Evolutionary conservation across 2,797 vertebrate species (phyloP).

Genomic region (Chloroceryle inda): DNA sequence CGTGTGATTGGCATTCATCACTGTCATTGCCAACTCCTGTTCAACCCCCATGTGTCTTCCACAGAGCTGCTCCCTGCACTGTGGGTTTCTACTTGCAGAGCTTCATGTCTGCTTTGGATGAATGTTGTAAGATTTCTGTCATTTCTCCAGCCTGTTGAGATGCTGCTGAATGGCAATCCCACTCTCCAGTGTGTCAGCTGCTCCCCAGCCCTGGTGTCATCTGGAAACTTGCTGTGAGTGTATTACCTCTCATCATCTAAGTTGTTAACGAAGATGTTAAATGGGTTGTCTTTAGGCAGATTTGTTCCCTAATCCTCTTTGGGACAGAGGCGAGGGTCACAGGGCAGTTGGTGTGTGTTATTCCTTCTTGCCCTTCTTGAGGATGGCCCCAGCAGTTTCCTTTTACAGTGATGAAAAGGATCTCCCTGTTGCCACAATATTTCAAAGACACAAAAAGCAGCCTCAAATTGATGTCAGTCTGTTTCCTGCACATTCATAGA

Average conservation of each 20-base stretch:
- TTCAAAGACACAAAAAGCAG: not conserved
- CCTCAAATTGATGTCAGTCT: not conserved
- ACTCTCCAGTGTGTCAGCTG: not conserved
- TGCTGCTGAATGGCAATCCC: rapidly evolving
- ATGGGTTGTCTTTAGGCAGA: not conserved
- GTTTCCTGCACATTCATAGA: not conserved
- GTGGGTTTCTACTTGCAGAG: not conserved
- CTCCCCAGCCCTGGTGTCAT: not conserved
- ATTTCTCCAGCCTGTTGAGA: not conserved
- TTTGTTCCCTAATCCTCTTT: not conserved
- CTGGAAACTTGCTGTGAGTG: not conserved
- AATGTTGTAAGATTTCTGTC: not conserved
- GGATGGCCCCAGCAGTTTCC: not conserved
- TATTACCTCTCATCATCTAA: not conserved
- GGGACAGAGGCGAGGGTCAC: not conserved
- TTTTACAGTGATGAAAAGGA: not conserved
- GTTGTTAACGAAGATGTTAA: not conserved
- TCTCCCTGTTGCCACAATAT: not conserved
- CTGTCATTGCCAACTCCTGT: rapidly evolving
- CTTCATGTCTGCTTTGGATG: not conserved
- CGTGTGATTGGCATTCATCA: rapidly evolving
- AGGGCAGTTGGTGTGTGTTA: not conserved
- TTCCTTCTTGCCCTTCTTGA: not conserved
- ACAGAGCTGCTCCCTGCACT: not conserved
- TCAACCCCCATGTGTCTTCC: not conserved